These are phyloP conservation scores for Parapristionchus giblindavisi DNA, from an alignment of 2,888 invertebrate genomes.

Conservation along the genomic window DNA sequence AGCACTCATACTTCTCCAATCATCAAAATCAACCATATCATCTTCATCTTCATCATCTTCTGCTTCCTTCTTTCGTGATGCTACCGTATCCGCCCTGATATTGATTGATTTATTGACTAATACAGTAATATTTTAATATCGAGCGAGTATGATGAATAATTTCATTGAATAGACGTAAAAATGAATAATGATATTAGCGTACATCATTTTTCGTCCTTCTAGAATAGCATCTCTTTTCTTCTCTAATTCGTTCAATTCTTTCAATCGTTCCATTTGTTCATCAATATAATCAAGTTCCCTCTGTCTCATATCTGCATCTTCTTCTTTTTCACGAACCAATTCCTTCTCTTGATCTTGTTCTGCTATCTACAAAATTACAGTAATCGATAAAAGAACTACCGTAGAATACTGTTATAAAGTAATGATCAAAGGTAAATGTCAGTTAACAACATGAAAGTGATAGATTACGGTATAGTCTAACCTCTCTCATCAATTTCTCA, in stretches of 20 bases:
- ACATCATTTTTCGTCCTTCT: slow-evolving; percentile 31
- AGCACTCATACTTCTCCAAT: slow-evolving; percentile 34
- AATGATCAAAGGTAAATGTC: too few species aligned
- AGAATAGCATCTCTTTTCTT: slow-evolving; percentile 36
- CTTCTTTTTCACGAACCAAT: slow-evolving; percentile 41
- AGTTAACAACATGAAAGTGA: too few species aligned
- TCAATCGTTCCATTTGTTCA: slow-evolving; percentile 52
- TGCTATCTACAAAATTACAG: slow-evolving; percentile 34
- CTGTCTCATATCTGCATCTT: slow-evolving; percentile 44
- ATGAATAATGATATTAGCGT: too few species aligned
- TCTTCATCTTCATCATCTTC: slow-evolving; percentile 43
- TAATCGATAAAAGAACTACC: not conserved
- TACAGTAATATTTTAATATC: not conserved
- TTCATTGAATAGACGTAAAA: too few species aligned
- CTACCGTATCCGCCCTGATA: not conserved
- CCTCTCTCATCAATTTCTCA: slow-evolving; percentile 45
- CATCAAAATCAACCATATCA: slow-evolving; percentile 41
- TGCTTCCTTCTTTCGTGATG: slow-evolving; percentile 30
- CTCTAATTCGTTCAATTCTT: slow-evolving; percentile 54
- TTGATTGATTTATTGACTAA: not conserved
- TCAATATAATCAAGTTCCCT: slow-evolving; percentile 53
- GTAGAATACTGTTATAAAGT: not conserved
- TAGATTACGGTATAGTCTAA: slow-evolving; percentile 15
- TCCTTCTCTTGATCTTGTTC: slow-evolving; percentile 35
- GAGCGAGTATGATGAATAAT: not conserved